Evolutionary conservation across 2,113 vertebrate species (phyloP).

Genomic region (Delphinapterus leucas): DNA sequence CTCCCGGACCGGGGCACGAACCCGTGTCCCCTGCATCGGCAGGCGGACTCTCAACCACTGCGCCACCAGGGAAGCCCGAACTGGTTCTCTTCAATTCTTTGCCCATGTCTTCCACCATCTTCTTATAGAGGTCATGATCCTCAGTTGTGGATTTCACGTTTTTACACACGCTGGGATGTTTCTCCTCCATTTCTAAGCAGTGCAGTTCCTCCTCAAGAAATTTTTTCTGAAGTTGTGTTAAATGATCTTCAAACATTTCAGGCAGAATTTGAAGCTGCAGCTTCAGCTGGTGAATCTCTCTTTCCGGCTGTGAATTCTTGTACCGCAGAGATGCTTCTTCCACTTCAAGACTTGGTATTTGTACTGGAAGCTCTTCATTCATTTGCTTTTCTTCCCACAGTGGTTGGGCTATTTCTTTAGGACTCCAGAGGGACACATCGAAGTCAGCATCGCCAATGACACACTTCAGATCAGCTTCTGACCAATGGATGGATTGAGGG

Average conservation of each 20-base stretch:
- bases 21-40: too few species aligned
- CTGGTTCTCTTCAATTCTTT: fast-evolving
- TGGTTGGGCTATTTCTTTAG: not conserved
- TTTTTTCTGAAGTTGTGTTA: not conserved
- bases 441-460: too few species aligned
- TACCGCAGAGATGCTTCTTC: not conserved
- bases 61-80: too few species aligned
- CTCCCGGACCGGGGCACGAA: too few species aligned
- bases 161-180: fast-evolving
- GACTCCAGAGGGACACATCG: not conserved
- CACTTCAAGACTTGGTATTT: fast-evolving
- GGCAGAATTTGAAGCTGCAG: not conserved
- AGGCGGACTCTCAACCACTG: too few species aligned
- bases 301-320: not conserved
- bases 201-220: not conserved
- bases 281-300: not conserved
- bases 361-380: not conserved
- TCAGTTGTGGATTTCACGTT: fast-evolving
- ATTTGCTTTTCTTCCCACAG: not conserved
- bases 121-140: not conserved
- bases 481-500: fast-evolving
- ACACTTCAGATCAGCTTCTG: not conserved
- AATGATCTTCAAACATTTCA: not conserved
- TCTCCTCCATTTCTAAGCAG: not conserved
- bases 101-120: not conserved